Percentiles rank a stretch among this genome's conserved stretches.
Conservation (phyloP, 2,888 invertebrate species). For the Gerris lacustris region DNA sequence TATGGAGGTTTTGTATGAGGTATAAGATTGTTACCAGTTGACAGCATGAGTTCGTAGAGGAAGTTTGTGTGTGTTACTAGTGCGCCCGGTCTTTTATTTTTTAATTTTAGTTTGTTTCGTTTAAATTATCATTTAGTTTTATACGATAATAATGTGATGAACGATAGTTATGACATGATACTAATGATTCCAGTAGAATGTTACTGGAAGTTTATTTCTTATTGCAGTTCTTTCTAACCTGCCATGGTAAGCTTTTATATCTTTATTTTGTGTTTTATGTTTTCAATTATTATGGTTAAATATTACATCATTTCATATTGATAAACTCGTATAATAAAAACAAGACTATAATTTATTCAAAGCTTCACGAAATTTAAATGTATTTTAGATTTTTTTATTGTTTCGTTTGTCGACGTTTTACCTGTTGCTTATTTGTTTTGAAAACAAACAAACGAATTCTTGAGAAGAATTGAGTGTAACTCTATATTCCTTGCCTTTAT, state of each 20-base stretch:
- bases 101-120: background rate
- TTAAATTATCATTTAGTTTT: background rate
- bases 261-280: background rate
- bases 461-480: too few species aligned
- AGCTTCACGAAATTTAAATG: too few species aligned
- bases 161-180: background rate
- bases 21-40: background rate
- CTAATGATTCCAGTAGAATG: slow-evolving; percentile 1
- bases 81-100: background rate
- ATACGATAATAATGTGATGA: background rate
- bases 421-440: too few species aligned
- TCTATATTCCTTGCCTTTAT: too few species aligned
- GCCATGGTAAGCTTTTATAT: background rate
- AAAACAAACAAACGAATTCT: too few species aligned
- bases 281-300: too few species aligned
- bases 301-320: too few species aligned
- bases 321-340: too few species aligned
- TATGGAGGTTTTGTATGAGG: background rate
- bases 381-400: too few species aligned
- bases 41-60: background rate
- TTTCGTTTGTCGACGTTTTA: too few species aligned
- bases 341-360: too few species aligned
- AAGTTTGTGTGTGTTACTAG: background rate
- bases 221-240: background rate
- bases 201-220: background rate